Percentiles rank a stretch among this genome's conserved stretches.
phyloP scores from a whole-genome alignment of 2,888 invertebrate genomes.

The Bimastos eiseni region DNA sequence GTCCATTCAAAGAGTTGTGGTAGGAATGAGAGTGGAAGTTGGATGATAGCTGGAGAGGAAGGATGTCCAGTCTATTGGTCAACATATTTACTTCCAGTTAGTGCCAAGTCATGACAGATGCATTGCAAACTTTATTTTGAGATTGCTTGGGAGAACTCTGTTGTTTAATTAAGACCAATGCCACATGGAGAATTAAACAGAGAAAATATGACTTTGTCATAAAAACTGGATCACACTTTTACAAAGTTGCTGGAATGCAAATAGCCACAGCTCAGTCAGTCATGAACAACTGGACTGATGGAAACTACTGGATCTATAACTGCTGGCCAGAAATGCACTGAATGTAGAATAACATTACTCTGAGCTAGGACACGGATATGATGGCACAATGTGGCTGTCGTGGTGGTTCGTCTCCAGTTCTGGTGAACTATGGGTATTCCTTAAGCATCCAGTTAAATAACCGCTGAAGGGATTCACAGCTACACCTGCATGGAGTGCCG shows the following conservation, averaged over 20 bases:
- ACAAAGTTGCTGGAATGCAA: background rate
- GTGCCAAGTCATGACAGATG: no score
- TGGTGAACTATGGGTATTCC: background rate
- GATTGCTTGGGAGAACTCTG: no score
- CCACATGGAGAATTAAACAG: no score
- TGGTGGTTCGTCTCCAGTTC: background rate
- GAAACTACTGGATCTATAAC: background rate
- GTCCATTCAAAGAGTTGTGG: no score
- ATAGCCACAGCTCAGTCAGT: background rate
- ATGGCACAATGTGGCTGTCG: background rate
- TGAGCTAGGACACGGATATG: background rate
- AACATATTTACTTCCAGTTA: no score
- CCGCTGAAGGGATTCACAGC: background rate
- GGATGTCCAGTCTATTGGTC: no score
- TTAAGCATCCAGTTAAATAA: background rate
- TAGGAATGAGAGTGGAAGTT: no score
- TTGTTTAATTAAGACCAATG: no score
- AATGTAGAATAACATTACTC: background rate
- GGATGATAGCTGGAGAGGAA: no score
- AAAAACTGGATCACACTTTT: background rate
- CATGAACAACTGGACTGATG: background rate
- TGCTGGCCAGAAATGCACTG: background rate
- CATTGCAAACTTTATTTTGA: no score
- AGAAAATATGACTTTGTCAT: background rate
- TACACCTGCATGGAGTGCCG: conserved; percentile 6